Evolutionary conservation across 1,140 invertebrate species (phyloP), one percentile per base, ranked within the genome.

Genomic region (Euwallacea fornicatus): DNA sequence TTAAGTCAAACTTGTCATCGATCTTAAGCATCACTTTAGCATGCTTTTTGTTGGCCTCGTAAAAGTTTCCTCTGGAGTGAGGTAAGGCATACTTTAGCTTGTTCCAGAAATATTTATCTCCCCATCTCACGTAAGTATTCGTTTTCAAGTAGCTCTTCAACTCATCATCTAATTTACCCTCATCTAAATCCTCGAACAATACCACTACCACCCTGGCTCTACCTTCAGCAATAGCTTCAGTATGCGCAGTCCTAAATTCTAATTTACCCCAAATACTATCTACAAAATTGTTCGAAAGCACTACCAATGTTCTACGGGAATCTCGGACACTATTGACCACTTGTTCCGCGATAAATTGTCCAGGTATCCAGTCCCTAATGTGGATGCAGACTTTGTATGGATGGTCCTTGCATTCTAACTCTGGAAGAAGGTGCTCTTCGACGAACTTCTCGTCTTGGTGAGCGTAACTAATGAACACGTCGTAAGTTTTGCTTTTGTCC

Each of bases 391-490:
- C 76, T 76, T 88, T 88, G 75, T 86, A 89, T 6, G 86, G 84
- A 8, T 80, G 82, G 0, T 83, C 78, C 0, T 86, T 86, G 78
- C 80, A 21, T 79, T 92, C 90, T n/a, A 97, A 80, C 53, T 86
- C 84, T 0, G 88, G 82, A 46, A 93, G 85, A 21, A 96, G 78
- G 59, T 89, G 83, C 6, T 88, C 83, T 0, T 88, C 80, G 0
- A 96, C 88, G 78, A 91, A 93, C 2, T 88, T 85, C 65, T 91
- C 88, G 78, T 97, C 95, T 76, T 88, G 86, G 75, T 93, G 89
- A 0, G 93, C 92, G 78, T 91, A 96, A 70, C 93, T 94, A 47
- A 97, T 86, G 79, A 96, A 97, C 0, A 92, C 94, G 77, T 97
- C 95, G 79, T 90, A 95, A 7, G 85, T 78, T 77, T 93, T 94